phyloP scores from a whole-genome alignment of 2,888 invertebrate genomes.

The Andrena marginata region DNA sequence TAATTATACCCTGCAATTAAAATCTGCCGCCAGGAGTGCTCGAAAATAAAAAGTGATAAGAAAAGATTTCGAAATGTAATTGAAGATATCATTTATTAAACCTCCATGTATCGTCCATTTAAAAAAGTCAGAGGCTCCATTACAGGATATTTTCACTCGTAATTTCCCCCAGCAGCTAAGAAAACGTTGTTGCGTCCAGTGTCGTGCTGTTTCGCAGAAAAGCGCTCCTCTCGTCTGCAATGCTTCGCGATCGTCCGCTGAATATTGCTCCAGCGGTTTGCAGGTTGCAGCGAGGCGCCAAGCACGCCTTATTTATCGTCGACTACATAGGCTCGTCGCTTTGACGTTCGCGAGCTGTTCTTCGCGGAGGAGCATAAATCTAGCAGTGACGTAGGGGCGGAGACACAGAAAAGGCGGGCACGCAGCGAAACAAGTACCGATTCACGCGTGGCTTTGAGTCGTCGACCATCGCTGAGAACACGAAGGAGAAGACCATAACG shows the following conservation, averaged over 20 bases:
- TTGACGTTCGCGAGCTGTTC: conserved; percentile 28
- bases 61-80: no score
- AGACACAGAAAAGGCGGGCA: conserved; percentile 43
- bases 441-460: background rate
- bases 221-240: no score
- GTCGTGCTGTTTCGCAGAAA: background rate
- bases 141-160: background rate
- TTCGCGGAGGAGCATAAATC: conserved; percentile 30
- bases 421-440: background rate
- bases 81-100: no score
- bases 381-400: conserved; percentile 1
- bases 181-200: background rate
- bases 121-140: background rate
- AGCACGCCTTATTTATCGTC: conserved; percentile 35
- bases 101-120: background rate
- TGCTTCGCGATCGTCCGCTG: conserved; percentile 1
- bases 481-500: background rate
- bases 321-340: background rate
- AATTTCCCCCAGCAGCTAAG: background rate
- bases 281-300: conserved; percentile 1
- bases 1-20: no score
- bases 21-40: no score
- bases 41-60: no score
- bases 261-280: conserved; percentile 21
- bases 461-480: background rate